Percentiles rank a stretch among this genome's conserved stretches.
These are phyloP conservation scores for Anastatus disparis DNA, from an alignment of 1,140 invertebrate species.

Conservation along the genomic window DNA sequence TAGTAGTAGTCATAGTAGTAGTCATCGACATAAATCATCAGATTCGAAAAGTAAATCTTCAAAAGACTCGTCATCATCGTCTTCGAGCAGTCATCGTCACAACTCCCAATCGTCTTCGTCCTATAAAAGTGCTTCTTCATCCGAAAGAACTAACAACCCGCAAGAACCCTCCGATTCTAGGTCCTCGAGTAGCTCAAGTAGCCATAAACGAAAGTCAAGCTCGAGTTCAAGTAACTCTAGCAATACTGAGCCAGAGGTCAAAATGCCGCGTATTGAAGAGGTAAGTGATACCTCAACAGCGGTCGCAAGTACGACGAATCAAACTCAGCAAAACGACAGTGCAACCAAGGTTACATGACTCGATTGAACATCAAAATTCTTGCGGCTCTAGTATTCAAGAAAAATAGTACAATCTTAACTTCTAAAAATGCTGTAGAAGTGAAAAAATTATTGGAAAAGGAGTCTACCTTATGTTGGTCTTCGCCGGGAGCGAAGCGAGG, in stretches of 20 bases:
- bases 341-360: conserved; percentile 37
- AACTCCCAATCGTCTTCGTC: conserved; percentile 45
- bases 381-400: conserved; percentile 34
- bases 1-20: conserved; percentile 16
- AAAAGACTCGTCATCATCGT: conserved; percentile 24
- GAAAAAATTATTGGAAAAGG: conserved; percentile 43
- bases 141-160: conserved; percentile 15
- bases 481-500: conserved; percentile 38
- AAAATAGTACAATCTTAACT: conserved; percentile 41
- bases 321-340: conserved; percentile 23
- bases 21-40: conserved; percentile 13
- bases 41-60: conserved; percentile 34
- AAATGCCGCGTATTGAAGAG: conserved; percentile 47
- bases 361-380: neutral
- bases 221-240: conserved; percentile 41
- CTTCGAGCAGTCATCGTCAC: conserved; percentile 21
- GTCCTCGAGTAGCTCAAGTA: conserved; percentile 1
- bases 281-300: conserved; percentile 9
- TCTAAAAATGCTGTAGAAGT: conserved; percentile 31
- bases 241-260: conserved; percentile 46
- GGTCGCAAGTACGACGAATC: conserved; percentile 18
- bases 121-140: conserved; percentile 44
- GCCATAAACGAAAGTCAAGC: conserved; percentile 52
- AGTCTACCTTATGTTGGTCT: conserved; percentile 2
- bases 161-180: conserved; percentile 12